Conservation (phyloP, 1,140 invertebrate species). For the Drosophila auraria region DNA sequence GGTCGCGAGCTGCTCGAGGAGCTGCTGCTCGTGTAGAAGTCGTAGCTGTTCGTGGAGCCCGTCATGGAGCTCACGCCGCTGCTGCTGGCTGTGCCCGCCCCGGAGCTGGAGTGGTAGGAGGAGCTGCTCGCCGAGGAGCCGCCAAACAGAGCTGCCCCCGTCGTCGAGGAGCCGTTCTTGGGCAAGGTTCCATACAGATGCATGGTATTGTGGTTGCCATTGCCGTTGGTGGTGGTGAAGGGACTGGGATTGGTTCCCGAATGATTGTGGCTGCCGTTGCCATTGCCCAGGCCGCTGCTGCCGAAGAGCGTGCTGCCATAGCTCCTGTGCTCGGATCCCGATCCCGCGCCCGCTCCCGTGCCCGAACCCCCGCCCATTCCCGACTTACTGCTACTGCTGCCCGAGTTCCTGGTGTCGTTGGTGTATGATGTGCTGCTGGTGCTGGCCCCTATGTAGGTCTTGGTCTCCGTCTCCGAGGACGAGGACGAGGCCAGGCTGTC, state of each 20-base stretch:
- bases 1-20: slow-evolving; percentile 60
- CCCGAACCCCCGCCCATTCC: slow-evolving; percentile 51
- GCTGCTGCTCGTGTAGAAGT: slow-evolving; percentile 72
- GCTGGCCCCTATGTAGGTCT: slow-evolving; percentile 72
- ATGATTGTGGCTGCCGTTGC: slow-evolving; percentile 42
- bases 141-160: slow-evolving; percentile 66
- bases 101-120: slow-evolving; percentile 63
- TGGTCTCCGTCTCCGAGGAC: slow-evolving; percentile 76
- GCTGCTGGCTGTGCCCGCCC: slow-evolving; percentile 72
- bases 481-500: slow-evolving; percentile 79
- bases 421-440: slow-evolving; percentile 67
- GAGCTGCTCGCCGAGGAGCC: slow-evolving; percentile 54
- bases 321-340: slow-evolving; percentile 60
- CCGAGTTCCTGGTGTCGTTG: slow-evolving; percentile 65
- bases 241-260: slow-evolving; percentile 59
- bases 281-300: slow-evolving; percentile 66
- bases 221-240: slow-evolving; percentile 70
- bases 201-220: slow-evolving; percentile 74
- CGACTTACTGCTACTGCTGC: slow-evolving; percentile 62
- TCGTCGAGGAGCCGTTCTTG: slow-evolving; percentile 68
- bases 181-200: slow-evolving; percentile 82
- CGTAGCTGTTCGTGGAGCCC: slow-evolving; percentile 83
- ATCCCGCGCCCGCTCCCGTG: slow-evolving; percentile 35
- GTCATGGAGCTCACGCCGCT: slow-evolving; percentile 84
- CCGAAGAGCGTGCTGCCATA: slow-evolving; percentile 67